These are phyloP conservation scores for Strongylocentrotus purpuratus DNA, from an alignment of 35 echinoderm and acorn worm genomes.

Conservation along the genomic window DNA sequence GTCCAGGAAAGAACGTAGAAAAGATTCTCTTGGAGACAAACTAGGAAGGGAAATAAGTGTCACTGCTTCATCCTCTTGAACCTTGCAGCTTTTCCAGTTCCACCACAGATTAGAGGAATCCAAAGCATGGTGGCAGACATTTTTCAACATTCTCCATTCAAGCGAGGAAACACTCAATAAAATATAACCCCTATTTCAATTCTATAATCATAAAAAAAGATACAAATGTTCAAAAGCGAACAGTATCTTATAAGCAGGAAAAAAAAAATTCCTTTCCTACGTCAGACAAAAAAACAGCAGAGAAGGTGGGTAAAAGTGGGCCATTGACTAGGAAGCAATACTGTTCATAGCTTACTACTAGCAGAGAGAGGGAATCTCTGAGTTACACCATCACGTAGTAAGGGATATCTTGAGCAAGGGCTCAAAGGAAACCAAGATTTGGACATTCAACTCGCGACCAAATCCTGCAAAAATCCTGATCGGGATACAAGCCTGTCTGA, in stretches of 20 bases:
- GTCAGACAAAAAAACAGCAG: neutral
- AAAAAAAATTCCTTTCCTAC: neutral
- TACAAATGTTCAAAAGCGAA: neutral
- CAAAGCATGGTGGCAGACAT: neutral
- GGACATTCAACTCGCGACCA: neutral
- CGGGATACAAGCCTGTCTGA: neutral
- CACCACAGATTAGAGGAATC: neutral
- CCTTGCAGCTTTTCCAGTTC: neutral
- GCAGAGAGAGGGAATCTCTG: neutral
- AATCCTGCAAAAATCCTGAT: neutral
- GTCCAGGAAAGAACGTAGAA: neutral
- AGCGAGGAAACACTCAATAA: neutral
- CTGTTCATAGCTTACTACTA: neutral
- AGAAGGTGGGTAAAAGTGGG: neutral
- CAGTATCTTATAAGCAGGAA: neutral
- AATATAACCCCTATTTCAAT: neutral
- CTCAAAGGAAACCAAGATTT: neutral
- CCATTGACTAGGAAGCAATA: neutral
- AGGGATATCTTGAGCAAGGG: neutral
- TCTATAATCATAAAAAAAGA: neutral
- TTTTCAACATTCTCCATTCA: no score
- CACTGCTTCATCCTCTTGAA: neutral
- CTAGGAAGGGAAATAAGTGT: neutral
- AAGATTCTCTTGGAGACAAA: neutral
- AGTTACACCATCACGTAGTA: neutral